These are phyloP conservation scores for Pantherophis vulpinus DNA, from an alignment of 2,797 vertebrate genomes.

Conservation along the genomic window DNA sequence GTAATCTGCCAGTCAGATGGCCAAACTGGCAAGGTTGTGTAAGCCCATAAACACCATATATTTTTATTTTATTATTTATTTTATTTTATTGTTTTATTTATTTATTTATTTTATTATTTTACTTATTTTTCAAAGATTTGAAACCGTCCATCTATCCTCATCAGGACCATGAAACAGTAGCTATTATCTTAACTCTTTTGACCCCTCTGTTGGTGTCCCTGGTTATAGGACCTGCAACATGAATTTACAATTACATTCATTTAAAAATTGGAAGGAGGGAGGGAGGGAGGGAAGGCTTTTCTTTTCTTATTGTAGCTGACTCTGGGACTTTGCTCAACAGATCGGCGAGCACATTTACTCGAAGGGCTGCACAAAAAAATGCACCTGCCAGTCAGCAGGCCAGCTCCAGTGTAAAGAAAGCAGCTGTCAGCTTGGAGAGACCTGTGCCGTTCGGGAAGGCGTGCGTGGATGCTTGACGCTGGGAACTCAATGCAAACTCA, in stretches of 20 bases:
- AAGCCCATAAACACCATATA: not conserved
- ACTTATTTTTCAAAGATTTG: not conserved
- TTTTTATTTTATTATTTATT: not conserved
- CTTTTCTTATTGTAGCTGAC: not conserved
- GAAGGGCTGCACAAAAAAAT: conserved; percentile 66
- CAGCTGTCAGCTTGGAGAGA: conserved; percentile 51
- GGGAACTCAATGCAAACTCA: conserved; percentile 67
- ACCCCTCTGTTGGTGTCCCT: not conserved
- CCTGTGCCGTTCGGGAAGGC: conserved; percentile 66
- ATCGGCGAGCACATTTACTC: conserved; percentile 18
- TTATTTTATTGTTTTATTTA: too few relatives aligned
- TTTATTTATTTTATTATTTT: too few relatives aligned
- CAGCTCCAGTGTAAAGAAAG: conserved; percentile 61
- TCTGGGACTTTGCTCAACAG: not conserved
- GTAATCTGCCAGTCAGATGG: not conserved
- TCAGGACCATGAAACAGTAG: not conserved
- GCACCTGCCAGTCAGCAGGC: conserved; percentile 67
- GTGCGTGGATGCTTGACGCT: conserved; percentile 61
- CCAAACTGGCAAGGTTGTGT: not conserved
- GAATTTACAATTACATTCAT: not conserved
- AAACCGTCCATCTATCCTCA: not conserved
- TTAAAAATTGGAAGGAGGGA: not conserved
- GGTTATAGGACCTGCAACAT: not conserved
- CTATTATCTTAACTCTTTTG: not conserved
- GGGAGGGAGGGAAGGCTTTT: not conserved